Base-by-base conservation (phyloP, 2,797 vertebrate genomes). In the Huso huso region DNA sequence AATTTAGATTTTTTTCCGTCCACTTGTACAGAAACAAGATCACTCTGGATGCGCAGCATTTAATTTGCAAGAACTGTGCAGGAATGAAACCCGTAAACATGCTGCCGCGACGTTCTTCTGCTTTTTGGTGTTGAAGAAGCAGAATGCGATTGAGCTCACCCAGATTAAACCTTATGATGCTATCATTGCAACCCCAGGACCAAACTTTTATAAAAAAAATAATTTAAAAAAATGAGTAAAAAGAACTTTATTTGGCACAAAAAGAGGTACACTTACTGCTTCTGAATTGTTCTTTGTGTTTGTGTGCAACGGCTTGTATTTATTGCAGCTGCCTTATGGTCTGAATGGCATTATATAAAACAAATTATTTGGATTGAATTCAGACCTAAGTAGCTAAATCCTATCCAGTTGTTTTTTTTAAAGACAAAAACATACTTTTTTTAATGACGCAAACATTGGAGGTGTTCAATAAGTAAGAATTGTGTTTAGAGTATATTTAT, bases 51-150 rank as follows among this genome's bases (percentile, higher is more conserved):
- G 51, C 13, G 6, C 49, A 5, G 71, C 72, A 10, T 83, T 90
- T 76, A 88, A 83, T 61, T 75, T 91, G 1, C 50, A 49, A 72
- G 68, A 86, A 51, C 73, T 91, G 48, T 89, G 87, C 10, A 57
- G 2, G 69, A 76, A 75, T 1, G 73, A 58, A 62, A 74, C 9
- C 69, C 75, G 78, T 11, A 89, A 80, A 70, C 72, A 82, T 65
- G 78, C 68, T 0, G 83, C 87, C 1, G 76, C 66, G 68, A 87
- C 52, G 4, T 90, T 91, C 72, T 89, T 87, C 69, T 74, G 73
- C 68, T 66, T 90, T 0, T 83, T 91, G 15, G 81, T 84, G 6
- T 81, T 91, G 7, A 87, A 82, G 79, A 89, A 91, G 61, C 80
- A 86, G 12, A 48, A 0, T 1, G 77, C 75, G 0, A 51, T 91